Base-by-base conservation (phyloP, 2,797 vertebrate species). In the Acrocephalus scirpaceus region DNA sequence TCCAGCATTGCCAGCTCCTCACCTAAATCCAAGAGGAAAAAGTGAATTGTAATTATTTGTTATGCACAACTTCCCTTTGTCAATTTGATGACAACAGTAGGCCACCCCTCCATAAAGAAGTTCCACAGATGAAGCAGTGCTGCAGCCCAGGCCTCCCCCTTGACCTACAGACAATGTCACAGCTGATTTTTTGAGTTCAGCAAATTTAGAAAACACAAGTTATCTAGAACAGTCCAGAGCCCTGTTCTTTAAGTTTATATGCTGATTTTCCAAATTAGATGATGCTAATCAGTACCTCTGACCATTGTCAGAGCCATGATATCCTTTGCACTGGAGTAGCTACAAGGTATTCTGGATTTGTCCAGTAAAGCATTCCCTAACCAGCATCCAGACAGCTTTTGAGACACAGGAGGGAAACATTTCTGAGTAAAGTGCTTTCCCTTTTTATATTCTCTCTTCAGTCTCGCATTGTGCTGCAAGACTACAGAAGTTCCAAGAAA, bases 1-100 rank as follows among this genome's bases (percentile, higher is more conserved):
- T 99, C 99, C 96, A 99, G 90, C 99, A 99, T 99, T 60, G 99
- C 98, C 93, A 99, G 95, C 97, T 99, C 99, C 94, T 99, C 99
- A 50, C 99, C 99, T 99, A 95, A 89, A 92, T 30, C 32, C 81
- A 70, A 61, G 50, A 90, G 36, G 29, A 53, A 75, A 88, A 91
- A 74, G 25, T 27, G 6, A 74, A 89, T 36, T 4, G 2, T 9
- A 82, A 61, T 54, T 44, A 84, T 23, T 78, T 61, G 57, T 17
- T 86, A 54, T 1, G 1, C 51, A 42, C 19, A 88, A 57, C 22
- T 88, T 44, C 13, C 34, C 30, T 57, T 66, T 53, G 72, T 25
- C 19, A 27, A 26, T 44, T 34, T 86, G 61, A 50, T 48, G n/a
- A 44, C 0, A 4, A 61, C 32, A 38, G 5, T 3, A 83, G 30